These are phyloP conservation scores for Salvelinus sp. DNA, from an alignment of 2,113 vertebrate species.

Conservation along the genomic window DNA sequence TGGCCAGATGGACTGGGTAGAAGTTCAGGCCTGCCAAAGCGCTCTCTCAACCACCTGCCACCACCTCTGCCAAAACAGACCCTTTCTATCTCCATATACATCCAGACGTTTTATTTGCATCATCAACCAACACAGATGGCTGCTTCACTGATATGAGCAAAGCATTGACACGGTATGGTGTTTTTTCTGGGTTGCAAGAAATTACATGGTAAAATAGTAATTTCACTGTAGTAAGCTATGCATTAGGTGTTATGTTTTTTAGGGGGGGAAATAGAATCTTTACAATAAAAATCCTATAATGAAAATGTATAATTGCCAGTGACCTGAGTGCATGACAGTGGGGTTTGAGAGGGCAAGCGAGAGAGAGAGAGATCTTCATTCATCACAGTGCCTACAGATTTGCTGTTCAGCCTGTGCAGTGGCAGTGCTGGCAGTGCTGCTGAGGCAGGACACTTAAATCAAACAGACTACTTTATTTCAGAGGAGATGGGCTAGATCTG, in stretches of 20 bases:
- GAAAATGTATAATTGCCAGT: neutral
- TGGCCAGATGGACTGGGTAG: constrained; percentile 36
- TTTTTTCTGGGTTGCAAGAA: neutral
- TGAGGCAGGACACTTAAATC: too few relatives aligned
- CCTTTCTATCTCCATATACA: neutral
- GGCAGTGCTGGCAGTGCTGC: too few relatives aligned
- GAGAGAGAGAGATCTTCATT: neutral
- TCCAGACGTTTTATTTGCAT: constrained; percentile 9
- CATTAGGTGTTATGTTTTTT: too few relatives aligned
- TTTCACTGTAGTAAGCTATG: too few relatives aligned
- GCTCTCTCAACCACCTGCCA: constrained; percentile 33
- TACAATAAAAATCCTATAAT: neutral
- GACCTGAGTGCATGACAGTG: neutral
- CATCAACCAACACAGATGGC: constrained; percentile 1
- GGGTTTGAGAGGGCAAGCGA: neutral
- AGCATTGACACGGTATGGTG: neutral
- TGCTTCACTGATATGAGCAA: constrained; percentile 1
- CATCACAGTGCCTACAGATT: neutral
- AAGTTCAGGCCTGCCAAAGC: constrained; percentile 21
- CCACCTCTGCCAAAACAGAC: neutral
- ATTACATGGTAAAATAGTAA: too few relatives aligned
- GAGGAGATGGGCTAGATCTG: constrained; percentile 13
- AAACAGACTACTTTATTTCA: constrained; percentile 11
- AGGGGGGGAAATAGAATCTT: too few relatives aligned
- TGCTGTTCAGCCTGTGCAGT: too few relatives aligned